Conservation (phyloP, 1,140 invertebrate species). For the Pomacea maculata region DNA sequence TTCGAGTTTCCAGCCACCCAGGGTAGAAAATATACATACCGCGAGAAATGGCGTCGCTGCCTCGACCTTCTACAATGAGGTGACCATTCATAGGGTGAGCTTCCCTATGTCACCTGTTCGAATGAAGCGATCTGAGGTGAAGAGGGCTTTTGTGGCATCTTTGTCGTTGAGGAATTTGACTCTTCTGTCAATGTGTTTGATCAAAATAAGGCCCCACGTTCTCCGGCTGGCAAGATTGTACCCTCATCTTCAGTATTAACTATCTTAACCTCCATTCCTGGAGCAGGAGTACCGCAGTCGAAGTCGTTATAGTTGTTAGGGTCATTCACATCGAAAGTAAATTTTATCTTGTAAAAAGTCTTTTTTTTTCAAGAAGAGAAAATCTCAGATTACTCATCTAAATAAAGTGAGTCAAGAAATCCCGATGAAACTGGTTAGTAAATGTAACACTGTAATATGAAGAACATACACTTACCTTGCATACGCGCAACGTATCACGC, state of each 20-base stretch:
- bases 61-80: conserved; percentile 13
- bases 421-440: too few relatives aligned
- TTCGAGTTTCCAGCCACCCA: background rate
- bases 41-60: conserved; percentile 9
- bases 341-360: too few relatives aligned
- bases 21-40: conserved; percentile 19
- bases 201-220: background rate
- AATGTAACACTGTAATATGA: too few relatives aligned
- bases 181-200: background rate
- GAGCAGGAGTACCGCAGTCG: background rate
- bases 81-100: conserved; percentile 7
- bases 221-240: background rate
- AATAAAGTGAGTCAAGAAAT: too few relatives aligned
- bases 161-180: background rate
- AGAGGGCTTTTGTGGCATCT: conserved; percentile 7
- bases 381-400: too few relatives aligned
- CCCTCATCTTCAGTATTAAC: background rate
- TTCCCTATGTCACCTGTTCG: conserved; percentile 14
- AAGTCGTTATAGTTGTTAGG: background rate
- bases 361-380: too few relatives aligned
- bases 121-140: background rate
- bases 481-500: too few relatives aligned
- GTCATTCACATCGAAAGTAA: background rate
- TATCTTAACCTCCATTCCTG: background rate
- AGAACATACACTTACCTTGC: too few relatives aligned